Percentiles rank a stretch among this genome's conserved stretches.
Conservation (phyloP, 2,113 vertebrate species). For the Hemichromis elongatus region DNA sequence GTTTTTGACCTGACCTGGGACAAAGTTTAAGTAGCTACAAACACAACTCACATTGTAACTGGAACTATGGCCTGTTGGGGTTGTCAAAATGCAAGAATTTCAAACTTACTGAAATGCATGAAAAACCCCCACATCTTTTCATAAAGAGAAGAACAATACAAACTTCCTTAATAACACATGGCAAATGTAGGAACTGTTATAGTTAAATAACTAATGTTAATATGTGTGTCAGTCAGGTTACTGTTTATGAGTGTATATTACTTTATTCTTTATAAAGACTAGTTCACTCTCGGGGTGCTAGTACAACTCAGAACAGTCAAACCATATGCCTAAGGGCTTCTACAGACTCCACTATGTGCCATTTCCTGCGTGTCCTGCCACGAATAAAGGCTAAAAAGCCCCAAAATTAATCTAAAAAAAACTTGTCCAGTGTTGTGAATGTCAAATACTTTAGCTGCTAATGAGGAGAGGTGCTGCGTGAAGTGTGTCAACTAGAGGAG, state of each 20-base stretch:
- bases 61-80: background rate
- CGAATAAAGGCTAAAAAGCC: accelerated
- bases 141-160: background rate
- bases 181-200: background rate
- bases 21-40: background rate
- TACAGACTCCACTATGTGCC: background rate
- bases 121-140: too few species aligned
- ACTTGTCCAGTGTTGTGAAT: background rate
- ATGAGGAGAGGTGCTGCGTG: background rate
- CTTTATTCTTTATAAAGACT: background rate
- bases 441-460: background rate
- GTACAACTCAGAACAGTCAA: background rate
- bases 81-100: background rate
- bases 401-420: background rate
- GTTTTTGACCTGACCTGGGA: background rate
- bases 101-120: background rate
- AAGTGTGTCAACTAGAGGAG: background rate
- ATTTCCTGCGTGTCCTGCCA: background rate
- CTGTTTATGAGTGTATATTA: background rate
- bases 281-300: background rate
- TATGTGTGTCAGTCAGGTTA: background rate
- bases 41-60: background rate
- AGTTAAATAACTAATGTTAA: background rate
- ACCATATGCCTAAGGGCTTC: background rate
- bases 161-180: background rate